Base-by-base conservation (phyloP, 2,113 vertebrate genomes). In the Oreochromis niloticus region DNA sequence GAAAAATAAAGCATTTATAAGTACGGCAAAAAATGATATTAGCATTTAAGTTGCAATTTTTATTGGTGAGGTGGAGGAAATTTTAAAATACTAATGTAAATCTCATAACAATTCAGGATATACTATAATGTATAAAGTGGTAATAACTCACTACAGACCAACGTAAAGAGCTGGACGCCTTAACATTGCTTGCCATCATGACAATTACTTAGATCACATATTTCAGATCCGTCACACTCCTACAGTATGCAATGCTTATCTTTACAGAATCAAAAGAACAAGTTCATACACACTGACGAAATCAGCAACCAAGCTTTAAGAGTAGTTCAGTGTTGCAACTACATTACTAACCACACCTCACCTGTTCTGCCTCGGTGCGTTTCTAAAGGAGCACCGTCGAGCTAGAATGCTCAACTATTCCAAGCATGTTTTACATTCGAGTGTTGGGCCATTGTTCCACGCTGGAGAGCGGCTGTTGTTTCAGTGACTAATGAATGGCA, bases 391-490 rank as follows among this genome's bases (percentile, higher is more conserved):
- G 83, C 80, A 1, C 9, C 87, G 5, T 30, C 88, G 59, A 86
- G 56, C 91, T 87, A 88, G 87, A 94, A 93, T 90, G 16, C 87
- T 92, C 90, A 36, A 48, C 91, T 87, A 89, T 91, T 91, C 90
- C 89, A 86, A 83, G 86, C 89, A 86, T 95, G 94, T 90, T 91
- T 90, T 89, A 81, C 91, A 87, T 91, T 95, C 80, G 91, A 95
- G 94, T 93, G 94, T 86, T 6, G 86, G 89, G 75, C 90, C 90
- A 89, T 94, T 93, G 93, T 93, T 84, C 5, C 61, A 39, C 6
- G 16, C 79, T 83, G 85, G 87, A 87, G 88, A 90, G 92, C 32
- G 19, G 36, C 88, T 86, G 86, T 92, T 91, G 93, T 90, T 91
- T 50, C n/a, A 59, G 66, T 78, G 83, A 91, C 90, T 91, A 88